Evolutionary conservation across 1,140 invertebrate species (phyloP).

Genomic region (Drosophila pectinifera): DNA sequence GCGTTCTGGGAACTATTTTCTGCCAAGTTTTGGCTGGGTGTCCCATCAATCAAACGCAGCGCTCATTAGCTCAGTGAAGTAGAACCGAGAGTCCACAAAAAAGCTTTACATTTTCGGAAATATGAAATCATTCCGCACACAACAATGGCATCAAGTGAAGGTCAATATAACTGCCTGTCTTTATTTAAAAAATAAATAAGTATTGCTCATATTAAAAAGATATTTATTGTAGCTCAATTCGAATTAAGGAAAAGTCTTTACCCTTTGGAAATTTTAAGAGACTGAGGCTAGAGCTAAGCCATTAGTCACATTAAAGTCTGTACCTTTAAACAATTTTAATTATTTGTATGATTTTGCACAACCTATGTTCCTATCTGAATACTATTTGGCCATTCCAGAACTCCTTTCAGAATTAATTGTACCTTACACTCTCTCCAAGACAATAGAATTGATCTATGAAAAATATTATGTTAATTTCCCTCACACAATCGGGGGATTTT

Average conservation of each 20-base stretch:
- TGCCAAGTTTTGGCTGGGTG: not conserved
- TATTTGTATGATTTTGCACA: too few species aligned
- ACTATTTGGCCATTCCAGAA: too few species aligned
- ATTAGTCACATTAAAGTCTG: too few species aligned
- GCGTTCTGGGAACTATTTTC: slow-evolving; percentile 39
- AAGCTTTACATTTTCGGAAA: not conserved
- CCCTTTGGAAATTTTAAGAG: too few species aligned
- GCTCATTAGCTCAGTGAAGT: slow-evolving; percentile 40
- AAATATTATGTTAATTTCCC: not conserved
- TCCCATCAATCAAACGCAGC: slow-evolving; percentile 32
- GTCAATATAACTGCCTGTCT: not conserved
- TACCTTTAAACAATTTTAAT: too few species aligned
- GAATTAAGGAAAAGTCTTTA: too few species aligned
- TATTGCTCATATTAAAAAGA: not conserved
- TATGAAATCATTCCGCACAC: not conserved
- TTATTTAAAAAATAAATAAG: too few species aligned
- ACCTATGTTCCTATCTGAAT: too few species aligned
- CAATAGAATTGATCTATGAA: not conserved
- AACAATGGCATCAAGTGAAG: not conserved
- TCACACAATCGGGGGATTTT: not conserved
- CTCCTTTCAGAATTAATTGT: not conserved
- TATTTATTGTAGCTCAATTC: too few species aligned
- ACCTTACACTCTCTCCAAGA: not conserved
- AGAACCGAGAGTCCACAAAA: not conserved
- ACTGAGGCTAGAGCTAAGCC: too few species aligned